These are phyloP conservation scores for Eidolon helvum DNA, from an alignment of 2,113 vertebrate species.

Conservation along the genomic window DNA sequence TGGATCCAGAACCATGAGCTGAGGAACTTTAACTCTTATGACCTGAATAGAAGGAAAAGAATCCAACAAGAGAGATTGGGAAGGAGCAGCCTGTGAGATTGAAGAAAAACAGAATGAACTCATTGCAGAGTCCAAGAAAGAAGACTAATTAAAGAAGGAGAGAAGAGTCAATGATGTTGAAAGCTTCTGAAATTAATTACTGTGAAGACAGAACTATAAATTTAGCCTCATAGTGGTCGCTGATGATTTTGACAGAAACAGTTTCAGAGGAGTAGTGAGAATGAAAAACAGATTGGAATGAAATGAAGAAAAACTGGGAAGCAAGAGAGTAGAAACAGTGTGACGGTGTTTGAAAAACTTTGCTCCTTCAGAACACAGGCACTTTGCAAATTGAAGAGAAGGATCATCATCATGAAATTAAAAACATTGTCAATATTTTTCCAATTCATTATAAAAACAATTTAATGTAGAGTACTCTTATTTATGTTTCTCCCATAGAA, in stretches of 20 bases:
- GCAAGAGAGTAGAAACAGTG: neutral
- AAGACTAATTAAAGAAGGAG: neutral
- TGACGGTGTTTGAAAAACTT: neutral
- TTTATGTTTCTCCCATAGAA: neutral
- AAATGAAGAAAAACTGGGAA: neutral
- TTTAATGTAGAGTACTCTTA: neutral
- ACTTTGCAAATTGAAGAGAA: neutral
- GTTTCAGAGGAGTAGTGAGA: neutral
- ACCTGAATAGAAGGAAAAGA: neutral
- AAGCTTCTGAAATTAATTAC: neutral
- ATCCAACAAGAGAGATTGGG: neutral
- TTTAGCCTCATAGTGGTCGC: neutral
- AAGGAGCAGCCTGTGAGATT: neutral
- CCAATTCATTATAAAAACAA: neutral
- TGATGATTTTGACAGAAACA: neutral
- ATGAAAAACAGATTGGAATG: neutral
- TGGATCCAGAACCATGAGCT: neutral
- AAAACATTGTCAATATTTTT: neutral
- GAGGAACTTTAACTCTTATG: neutral
- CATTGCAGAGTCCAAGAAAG: neutral
- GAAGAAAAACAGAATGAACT: neutral
- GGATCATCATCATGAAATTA: neutral
- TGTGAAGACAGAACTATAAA: neutral
- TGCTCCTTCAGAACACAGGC: neutral
- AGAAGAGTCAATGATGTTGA: neutral